phyloP scores from a whole-genome alignment of 2,888 invertebrate species.

The Melanophora roralis region DNA sequence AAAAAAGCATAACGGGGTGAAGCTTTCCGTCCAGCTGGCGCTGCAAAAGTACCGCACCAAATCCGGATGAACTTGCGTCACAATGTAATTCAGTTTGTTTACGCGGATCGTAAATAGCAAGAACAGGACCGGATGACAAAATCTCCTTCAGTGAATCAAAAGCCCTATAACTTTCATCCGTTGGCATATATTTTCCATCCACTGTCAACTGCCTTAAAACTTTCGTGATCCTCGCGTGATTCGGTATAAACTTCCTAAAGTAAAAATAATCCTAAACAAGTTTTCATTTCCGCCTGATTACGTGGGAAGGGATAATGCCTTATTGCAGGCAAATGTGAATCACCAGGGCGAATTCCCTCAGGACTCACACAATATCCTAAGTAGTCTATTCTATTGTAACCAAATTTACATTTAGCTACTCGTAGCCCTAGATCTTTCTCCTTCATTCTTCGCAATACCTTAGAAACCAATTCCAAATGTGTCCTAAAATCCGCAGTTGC shows the following conservation, averaged over 20 bases:
- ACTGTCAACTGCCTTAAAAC: neutral
- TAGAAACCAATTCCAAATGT: neutral
- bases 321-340: conserved; percentile 41
- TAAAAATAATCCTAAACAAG: conserved; percentile 17
- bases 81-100: conserved; percentile 31
- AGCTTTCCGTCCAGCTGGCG: conserved; percentile 14
- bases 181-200: conserved; percentile 12
- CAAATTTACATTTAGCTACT: conserved; percentile 36
- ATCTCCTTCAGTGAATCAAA: conserved; percentile 38
- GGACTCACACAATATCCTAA: conserved; percentile 40
- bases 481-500: conserved; percentile 13
- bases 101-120: conserved; percentile 1
- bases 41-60: conserved; percentile 41
- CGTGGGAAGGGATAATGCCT: conserved; percentile 13
- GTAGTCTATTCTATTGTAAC: conserved; percentile 34
- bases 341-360: conserved; percentile 44
- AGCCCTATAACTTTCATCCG: conserved; percentile 3
- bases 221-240: neutral
- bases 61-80: conserved; percentile 42
- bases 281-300: conserved; percentile 3
- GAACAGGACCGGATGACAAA: conserved; percentile 48
- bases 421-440: conserved; percentile 8
- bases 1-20: conserved; percentile 1
- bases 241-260: conserved; percentile 19
- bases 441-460: conserved; percentile 1